Conservation (phyloP, 2,888 invertebrate species). For the Matsumyia berberina region DNA sequence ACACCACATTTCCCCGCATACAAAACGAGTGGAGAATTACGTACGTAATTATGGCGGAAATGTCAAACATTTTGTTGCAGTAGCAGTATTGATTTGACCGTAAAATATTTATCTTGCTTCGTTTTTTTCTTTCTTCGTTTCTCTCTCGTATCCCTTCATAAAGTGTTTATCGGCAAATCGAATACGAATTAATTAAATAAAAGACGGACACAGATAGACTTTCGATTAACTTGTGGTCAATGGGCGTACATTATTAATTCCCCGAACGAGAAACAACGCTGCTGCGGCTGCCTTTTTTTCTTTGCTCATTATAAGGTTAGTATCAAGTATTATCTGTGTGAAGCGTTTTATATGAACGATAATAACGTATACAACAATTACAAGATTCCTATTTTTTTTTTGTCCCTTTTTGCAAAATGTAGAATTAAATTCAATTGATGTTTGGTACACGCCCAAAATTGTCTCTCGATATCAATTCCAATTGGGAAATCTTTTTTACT, state of each 20-base stretch:
- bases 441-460: conserved; percentile 64
- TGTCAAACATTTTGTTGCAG: conserved; percentile 75
- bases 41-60: conserved; percentile 72
- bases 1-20: conserved; percentile 44
- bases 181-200: conserved; percentile 20
- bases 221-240: conserved; percentile 38
- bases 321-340: conserved; percentile 57
- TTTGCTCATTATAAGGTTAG: conserved; percentile 71
- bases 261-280: conserved; percentile 64
- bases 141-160: background rate
- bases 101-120: conserved; percentile 57
- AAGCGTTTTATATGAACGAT: conserved; percentile 18
- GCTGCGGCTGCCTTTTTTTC: conserved; percentile 46
- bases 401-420: conserved; percentile 32
- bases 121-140: conserved; percentile 33
- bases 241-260: conserved; percentile 65
- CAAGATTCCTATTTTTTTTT: background rate
- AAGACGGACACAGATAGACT: background rate
- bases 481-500: conserved; percentile 29
- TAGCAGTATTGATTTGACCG: conserved; percentile 69
- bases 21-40: conserved; percentile 63
- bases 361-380: conserved; percentile 36
- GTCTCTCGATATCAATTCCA: conserved; percentile 13
- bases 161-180: conserved; percentile 14
- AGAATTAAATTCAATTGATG: conserved; percentile 28